Percentiles rank a stretch among this genome's conserved stretches.
Evolutionary conservation across 23 tunicate species (phyloP).

Genomic region (Ciona savignyi): DNA sequence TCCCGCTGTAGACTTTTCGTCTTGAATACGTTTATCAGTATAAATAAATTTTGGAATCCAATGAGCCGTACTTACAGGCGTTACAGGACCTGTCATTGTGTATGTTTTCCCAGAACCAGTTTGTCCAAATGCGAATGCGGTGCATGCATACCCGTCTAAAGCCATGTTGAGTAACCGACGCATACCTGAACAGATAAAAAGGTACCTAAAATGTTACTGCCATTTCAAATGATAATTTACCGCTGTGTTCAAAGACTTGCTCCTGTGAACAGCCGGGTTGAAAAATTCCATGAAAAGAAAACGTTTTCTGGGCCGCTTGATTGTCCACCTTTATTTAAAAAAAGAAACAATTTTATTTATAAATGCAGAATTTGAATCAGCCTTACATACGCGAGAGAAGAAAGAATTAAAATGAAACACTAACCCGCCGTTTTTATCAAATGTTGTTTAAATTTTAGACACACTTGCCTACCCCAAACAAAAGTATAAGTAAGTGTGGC

Average conservation of each 20-base stretch:
- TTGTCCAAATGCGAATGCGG: conserved; percentile 91
- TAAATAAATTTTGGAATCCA: too few relatives aligned
- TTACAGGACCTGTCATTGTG: conserved; percentile 91
- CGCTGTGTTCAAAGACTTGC: conserved; percentile 59
- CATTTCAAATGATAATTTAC: too few relatives aligned
- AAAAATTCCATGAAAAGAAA: conserved; percentile 69
- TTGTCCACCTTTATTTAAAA: conserved; percentile 13
- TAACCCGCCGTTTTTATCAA: too few relatives aligned
- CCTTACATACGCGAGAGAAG: too few relatives aligned
- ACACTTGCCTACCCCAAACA: too few relatives aligned
- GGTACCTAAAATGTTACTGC: too few relatives aligned
- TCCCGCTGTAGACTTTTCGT: neutral
- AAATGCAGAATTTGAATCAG: too few relatives aligned
- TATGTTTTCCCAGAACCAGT: conserved; percentile 94
- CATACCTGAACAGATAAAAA: conserved; percentile 31
- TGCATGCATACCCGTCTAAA: conserved; percentile 80
- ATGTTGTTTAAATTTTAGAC: too few relatives aligned
- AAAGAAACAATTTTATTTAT: neutral
- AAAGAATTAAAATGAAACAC: too few relatives aligned
- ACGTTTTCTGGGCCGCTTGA: conserved; percentile 50
- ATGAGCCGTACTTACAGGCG: conserved; percentile 40
- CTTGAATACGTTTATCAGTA: neutral
- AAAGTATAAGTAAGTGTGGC: too few relatives aligned
- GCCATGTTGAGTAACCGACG: conserved; percentile 58
- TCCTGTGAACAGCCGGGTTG: conserved; percentile 58